Percentiles rank a stretch among this genome's conserved stretches.
These are phyloP conservation scores for Batillaria attramentaria DNA, from an alignment of 1,140 invertebrate genomes.

Conservation along the genomic window DNA sequence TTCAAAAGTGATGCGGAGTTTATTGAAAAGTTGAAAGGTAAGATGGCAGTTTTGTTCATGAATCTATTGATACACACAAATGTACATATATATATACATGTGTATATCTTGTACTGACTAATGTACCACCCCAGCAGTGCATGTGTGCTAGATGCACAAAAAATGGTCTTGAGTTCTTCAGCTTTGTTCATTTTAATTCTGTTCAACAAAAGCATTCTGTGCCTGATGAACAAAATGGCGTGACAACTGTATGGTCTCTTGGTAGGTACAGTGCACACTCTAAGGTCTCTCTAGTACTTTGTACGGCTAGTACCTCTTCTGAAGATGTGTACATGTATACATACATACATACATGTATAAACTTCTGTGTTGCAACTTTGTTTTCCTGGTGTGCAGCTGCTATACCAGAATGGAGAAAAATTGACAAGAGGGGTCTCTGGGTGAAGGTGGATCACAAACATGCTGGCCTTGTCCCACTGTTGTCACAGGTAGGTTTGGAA, in stretches of 20 bases:
- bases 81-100: not conserved
- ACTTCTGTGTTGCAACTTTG: not conserved
- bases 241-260: not conserved
- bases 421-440: constrained; percentile 84
- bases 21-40: constrained; percentile 44
- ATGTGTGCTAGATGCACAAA: not conserved
- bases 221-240: not conserved
- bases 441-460: constrained; percentile 83
- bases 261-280: not conserved
- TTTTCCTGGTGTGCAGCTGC: constrained; percentile 77
- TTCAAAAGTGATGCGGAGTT: constrained; percentile 44
- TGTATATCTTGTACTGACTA: not conserved
- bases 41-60: not conserved
- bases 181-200: not conserved
- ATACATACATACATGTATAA: not conserved
- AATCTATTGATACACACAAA: not conserved
- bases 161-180: not conserved
- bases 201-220: not conserved
- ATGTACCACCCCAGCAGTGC: too few relatives aligned
- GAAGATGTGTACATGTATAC: not conserved
- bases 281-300: not conserved
- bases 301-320: not conserved
- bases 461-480: constrained; percentile 81
- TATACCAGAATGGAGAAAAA: constrained; percentile 79
- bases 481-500: constrained; percentile 29